Evolutionary conservation across 2,113 vertebrate species (phyloP), one percentile per base, ranked within the genome.

Genomic region (Lepisosteus oculatus): DNA sequence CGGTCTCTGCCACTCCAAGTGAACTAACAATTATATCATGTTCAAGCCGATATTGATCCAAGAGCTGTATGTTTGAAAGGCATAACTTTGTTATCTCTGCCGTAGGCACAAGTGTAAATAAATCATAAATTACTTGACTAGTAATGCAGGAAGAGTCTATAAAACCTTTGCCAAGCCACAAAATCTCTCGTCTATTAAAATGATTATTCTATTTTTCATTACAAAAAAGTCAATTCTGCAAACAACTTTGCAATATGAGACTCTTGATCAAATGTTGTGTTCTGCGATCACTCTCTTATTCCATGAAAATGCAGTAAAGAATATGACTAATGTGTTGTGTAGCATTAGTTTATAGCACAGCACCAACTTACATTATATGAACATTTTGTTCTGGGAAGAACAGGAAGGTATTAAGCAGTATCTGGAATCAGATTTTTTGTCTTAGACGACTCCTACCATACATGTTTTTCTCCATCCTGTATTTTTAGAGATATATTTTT

Each of bases 21-120:
- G 15, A 62, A 29, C 11, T 43, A 63, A 15, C 43, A 43, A 12
- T 41, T 69, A 15, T 44, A 45, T 69, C 17, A 43, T 43, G 41
- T 43, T 13, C 14, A 41, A 45, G 29, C 59, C 51, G 8, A 62
- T 43, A 62, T 71, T 11, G 43, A 62, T 63, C 43, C 56, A 11
- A 55, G 43, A 57, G 55, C 42, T 11, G 14, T 69, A 8, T 5
- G 68, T 55, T 71, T 61, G 45, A 71, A 62, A 51, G n/a, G 43
- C 54, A 29, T 65, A 41, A 65, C 29, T 65, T 42, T 11, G 62
- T 69, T 71, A 71, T 15, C 57, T 55, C 56, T 47, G 56, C 56
- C 56, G 44, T 59, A n/a, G 45, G 69, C 56, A 71, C 6, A 45
- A 71, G 67, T n/a, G 67, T 69, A 59, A 56, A 59, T 69, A 69